Percentiles rank a stretch among this genome's conserved stretches.
Evolutionary conservation across 2,888 invertebrate species (phyloP).

Genomic region (Caradrina clavipalpis): DNA sequence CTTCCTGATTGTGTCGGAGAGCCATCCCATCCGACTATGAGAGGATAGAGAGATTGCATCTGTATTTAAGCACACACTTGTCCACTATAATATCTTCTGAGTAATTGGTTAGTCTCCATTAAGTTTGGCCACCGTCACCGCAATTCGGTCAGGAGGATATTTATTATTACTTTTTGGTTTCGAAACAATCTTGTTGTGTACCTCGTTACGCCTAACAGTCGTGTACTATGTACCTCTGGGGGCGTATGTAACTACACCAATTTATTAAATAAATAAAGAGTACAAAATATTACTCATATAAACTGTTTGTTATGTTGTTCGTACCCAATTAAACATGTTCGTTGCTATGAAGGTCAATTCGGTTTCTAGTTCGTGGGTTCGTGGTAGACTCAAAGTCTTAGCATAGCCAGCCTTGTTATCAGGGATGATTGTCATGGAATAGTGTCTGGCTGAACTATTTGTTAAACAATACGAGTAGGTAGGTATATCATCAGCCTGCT

Average conservation of each 20-base stretch:
- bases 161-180: background rate
- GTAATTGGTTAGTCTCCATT: too few relatives aligned
- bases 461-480: background rate
- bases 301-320: background rate
- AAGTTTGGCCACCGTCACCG: too few relatives aligned
- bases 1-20: too few relatives aligned
- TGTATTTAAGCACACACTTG: too few relatives aligned
- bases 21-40: too few relatives aligned
- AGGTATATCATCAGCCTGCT: too few relatives aligned
- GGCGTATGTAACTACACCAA: conserved; percentile 12
- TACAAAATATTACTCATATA: background rate
- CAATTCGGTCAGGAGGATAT: too few relatives aligned
- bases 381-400: background rate
- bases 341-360: background rate
- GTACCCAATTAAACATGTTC: conserved; percentile 5
- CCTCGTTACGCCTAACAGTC: conserved; percentile 13
- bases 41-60: too few relatives aligned
- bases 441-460: background rate
- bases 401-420: background rate
- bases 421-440: background rate
- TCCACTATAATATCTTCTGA: too few relatives aligned
- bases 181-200: background rate
- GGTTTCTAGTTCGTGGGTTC: background rate
- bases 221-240: conserved; percentile 6
- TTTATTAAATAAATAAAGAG: conserved; percentile 33